Base-by-base conservation (phyloP, 2,797 vertebrate genomes). In the Kryptolebias ocellatus region DNA sequence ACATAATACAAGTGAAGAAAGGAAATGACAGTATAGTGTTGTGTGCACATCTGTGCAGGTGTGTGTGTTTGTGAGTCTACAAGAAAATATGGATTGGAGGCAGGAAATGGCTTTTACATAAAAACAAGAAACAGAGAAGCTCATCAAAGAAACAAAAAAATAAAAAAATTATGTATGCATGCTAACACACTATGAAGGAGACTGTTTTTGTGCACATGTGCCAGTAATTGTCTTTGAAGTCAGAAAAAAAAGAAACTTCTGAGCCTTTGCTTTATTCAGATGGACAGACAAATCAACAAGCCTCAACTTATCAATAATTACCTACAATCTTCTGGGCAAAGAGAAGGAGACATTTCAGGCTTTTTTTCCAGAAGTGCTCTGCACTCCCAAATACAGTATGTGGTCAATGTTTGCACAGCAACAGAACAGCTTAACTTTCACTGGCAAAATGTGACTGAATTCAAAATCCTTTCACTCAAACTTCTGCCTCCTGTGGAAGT, bases 401-500 rank as follows among this genome's bases (percentile, higher is more conserved):
- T 4, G 14, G 8, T 24, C 12, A 39, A 31, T 65, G 54, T 73
- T 83, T 74, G 57, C 70, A 12, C 17, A 58, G 64, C 49, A 61
- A 51, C 56, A 68, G 45, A 73, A 39, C 53, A 74, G 24, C 58
- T 69, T 57, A 29, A 64, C 75, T 47, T 67, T 83, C 72, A 79
- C 62, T 37, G 18, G 4, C 31, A 49, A 52, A 62, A 66, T 86
- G 79, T 78, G 64, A 78, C 62, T 69, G 55, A 61, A 71, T 69
- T 63, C 47, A 45, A 24, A 52, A 4, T 27, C 47, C 50, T 16
- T 47, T 34, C 37, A 62, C 64, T 46, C 45, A 49, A 56, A 83
- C 70, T 74, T 78, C 69, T 85, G 87, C 78, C 88, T 89, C 79
- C 70, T 78, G 71, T 88, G 86, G 79, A 93, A 90, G 87, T 90